Percentiles rank a stretch among this genome's conserved stretches.
phyloP scores from a whole-genome alignment of 2,113 vertebrate genomes.

The Phrynosoma blainvillii region DNA sequence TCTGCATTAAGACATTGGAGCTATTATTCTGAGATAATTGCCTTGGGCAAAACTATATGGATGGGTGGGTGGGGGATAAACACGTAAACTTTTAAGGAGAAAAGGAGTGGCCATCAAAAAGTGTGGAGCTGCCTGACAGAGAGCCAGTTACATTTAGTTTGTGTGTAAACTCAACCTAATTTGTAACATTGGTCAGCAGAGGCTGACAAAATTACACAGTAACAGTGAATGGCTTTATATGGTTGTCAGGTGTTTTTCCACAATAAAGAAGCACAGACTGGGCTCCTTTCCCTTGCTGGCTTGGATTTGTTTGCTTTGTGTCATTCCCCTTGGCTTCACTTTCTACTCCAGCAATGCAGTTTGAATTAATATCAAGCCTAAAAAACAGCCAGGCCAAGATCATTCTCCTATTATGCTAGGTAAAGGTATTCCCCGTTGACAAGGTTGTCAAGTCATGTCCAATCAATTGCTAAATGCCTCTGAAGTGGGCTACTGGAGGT shows the following conservation, averaged over 20 bases:
- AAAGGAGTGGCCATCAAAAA: not conserved
- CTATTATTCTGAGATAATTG: not conserved
- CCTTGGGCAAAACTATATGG: not conserved
- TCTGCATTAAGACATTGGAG: not conserved
- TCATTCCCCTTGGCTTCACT: not conserved
- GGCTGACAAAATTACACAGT: not conserved
- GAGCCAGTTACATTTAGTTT: not conserved
- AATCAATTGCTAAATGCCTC: not conserved
- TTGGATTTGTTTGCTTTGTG: conserved; percentile 4
- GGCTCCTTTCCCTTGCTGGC: not conserved
- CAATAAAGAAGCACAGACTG: not conserved
- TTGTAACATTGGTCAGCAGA: not conserved
- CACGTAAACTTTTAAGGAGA: not conserved
- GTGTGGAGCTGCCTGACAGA: not conserved
- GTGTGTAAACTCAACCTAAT: not conserved
- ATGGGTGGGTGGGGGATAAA: not conserved
- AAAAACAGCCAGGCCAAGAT: not conserved
- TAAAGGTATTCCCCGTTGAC: no score
- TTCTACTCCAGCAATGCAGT: not conserved
- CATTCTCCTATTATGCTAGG: not conserved
- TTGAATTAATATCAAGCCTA: not conserved
- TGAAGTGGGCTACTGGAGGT: not conserved
- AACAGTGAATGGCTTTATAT: not conserved
- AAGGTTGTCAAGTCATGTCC: no score
- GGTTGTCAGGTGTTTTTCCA: not conserved